Evolutionary conservation across 2,888 invertebrate genomes (phyloP), one percentile per base, ranked within the genome.

Genomic region (Oscheius sp.): DNA sequence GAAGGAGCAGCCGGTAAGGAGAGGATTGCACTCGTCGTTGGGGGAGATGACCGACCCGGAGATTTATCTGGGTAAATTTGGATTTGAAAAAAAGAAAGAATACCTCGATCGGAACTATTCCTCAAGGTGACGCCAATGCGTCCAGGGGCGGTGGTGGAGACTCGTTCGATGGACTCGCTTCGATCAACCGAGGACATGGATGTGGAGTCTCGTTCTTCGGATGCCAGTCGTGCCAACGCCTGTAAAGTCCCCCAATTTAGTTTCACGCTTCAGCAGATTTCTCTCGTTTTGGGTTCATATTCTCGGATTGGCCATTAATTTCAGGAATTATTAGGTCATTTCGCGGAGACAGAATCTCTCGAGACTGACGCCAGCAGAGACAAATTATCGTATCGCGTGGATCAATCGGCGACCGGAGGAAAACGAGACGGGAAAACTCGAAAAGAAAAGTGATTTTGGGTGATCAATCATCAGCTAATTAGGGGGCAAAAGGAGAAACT

Each of bases 21-120:
- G 29, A 79, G 58, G 1, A 74, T 71, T 20, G 74, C 76, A 25
- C 76, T 70, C 4, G 74, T 70, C 25, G 64, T 66, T 17, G 57
- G 48, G 25, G 66, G 52, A 15, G 50, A 58, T 8, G n/a, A 25
- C n/a, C 61, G 61, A n/a, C 61, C 61, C 1, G 45, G 42, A 2
- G 61, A 42, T 27, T 34, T 31, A n/a, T 65, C 65, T 4, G 48
- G 33, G 15, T 63, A n/a, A n/a, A n/a, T n/a, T n/a, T n/a, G n/a
- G n/a, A n/a, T n/a, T n/a, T n/a, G n/a, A n/a, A n/a, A n/a, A n/a
- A n/a, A n/a, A n/a, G n/a, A n/a, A n/a, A n/a, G n/a, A n/a, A n/a
- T n/a, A n/a, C 64, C 34, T 3, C 12, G 27, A 45, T 31, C 39
- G n/a, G 58, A 31, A 27, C 48, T 42, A 17, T 37, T 33, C 27